phyloP scores from a whole-genome alignment of 2,797 vertebrate genomes.

The Acrossocheilus fasciatus region DNA sequence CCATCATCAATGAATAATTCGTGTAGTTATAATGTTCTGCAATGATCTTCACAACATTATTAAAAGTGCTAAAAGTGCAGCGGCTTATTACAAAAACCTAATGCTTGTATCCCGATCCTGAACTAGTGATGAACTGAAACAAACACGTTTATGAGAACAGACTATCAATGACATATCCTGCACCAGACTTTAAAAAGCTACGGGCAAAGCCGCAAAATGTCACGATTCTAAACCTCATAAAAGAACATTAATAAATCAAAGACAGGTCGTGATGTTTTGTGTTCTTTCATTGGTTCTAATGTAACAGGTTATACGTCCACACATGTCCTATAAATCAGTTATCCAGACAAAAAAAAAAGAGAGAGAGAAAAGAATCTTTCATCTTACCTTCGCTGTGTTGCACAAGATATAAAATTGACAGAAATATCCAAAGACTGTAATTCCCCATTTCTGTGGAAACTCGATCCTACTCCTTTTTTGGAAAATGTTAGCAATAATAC shows the following conservation, averaged over 20 bases:
- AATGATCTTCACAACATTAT: not conserved
- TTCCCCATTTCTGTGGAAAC: conserved; percentile 83
- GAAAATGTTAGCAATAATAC: conserved; percentile 79
- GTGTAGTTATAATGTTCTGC: not conserved
- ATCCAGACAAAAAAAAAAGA: not conserved
- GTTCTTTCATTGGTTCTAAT: not conserved
- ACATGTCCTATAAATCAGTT: conserved; percentile 3
- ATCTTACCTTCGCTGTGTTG: conserved; percentile 76
- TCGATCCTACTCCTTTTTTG: conserved; percentile 75
- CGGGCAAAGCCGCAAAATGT: not conserved
- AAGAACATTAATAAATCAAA: not conserved
- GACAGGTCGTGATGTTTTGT: not conserved
- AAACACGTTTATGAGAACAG: not conserved
- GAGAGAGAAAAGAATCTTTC: not conserved
- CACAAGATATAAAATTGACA: conserved; percentile 75
- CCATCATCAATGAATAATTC: not conserved
- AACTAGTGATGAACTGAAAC: not conserved
- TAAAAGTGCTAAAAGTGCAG: not conserved
- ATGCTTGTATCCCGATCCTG: not conserved
- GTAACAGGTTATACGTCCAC: conserved; percentile 33
- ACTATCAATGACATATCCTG: not conserved
- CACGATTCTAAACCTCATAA: not conserved
- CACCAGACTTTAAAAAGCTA: not conserved
- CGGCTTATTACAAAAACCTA: not conserved
- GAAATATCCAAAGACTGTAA: conserved; percentile 84